These are phyloP conservation scores for Leucopsar rothschildi DNA, from an alignment of 2,113 vertebrate genomes.

Conservation along the genomic window DNA sequence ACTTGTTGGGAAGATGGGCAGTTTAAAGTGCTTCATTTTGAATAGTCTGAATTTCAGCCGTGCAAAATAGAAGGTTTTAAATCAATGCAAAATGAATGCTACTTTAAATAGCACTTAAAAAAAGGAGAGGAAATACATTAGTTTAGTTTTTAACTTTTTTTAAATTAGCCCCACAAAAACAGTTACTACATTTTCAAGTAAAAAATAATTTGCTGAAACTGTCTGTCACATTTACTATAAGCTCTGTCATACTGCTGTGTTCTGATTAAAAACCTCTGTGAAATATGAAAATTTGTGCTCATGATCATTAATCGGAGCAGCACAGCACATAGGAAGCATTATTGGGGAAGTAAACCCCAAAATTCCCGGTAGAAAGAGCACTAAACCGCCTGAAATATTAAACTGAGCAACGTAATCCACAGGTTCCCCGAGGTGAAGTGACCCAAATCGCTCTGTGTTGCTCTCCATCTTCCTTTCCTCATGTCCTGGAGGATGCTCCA, in stretches of 20 bases:
- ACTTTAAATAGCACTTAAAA: background rate
- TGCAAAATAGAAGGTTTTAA: background rate
- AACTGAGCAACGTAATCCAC: background rate
- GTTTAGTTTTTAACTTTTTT: background rate
- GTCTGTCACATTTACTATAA: background rate
- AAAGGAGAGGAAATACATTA: background rate
- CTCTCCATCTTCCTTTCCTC: background rate
- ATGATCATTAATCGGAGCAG: background rate
- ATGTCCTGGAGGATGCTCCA: background rate
- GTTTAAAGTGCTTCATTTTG: background rate
- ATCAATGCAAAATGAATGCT: background rate
- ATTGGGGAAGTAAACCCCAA: background rate
- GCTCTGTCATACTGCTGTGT: constrained; percentile 36
- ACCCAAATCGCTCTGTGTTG: background rate
- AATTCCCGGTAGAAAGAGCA: background rate
- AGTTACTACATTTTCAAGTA: background rate
- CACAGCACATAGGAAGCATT: background rate
- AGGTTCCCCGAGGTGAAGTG: background rate
- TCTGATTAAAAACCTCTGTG: constrained; percentile 59
- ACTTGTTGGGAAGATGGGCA: background rate
- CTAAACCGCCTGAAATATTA: background rate
- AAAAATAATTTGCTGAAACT: background rate
- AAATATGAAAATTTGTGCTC: background rate
- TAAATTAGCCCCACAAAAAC: background rate
- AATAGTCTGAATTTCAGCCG: background rate